Evolutionary conservation across 1,140 invertebrate genomes (phyloP), one percentile per base, ranked within the genome.

Genomic region (Drosophila bocqueti): DNA sequence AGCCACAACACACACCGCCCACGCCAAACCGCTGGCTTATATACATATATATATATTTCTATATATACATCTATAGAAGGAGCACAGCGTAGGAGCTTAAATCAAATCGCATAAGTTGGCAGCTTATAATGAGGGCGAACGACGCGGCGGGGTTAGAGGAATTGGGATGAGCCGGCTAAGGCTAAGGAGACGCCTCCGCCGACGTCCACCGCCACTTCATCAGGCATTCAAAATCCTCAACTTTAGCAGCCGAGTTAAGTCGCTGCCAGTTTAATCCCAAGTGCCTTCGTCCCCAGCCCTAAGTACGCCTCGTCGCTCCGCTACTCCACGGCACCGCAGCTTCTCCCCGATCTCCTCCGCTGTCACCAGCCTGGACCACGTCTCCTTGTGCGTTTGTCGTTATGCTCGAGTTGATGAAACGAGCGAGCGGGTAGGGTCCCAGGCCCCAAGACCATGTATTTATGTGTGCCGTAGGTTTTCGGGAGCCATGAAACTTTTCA

Each of bases 71-170:
- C 24, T 38, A 10, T 34, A 67, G n/a, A 29, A 38, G 54, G 43
- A 50, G 67, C 49, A n/a, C 42, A 55, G 58, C 59, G 74, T 24
- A 63, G 60, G 57, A 66, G 84, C 85, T 87, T 87, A 84, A 78
- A 83, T 66, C 59, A 87, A 89, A 87, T 87, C 84, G 84, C 84
- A 71, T 83, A 87, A 86, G 83, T 89, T 85, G 81, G 73, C 31
- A 78, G 79, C 82, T 85, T 85, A 81, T 84, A 87, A 87, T 87
- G 81, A 87, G 78, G 81, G 65, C 21, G 24, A 31, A 18, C 18
- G 60, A 43, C 38, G n/a, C 29, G 52, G 11, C 8, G 36, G 24
- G 43, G 24, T 15, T 18, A 15, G 15, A 16, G 42, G n/a, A 18
- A 47, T 8, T n/a, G 15, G 40, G 42, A 46, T 60, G 76, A 61